Percentiles rank a stretch among this genome's conserved stretches.
phyloP scores from a whole-genome alignment of 1,140 invertebrate species.

The Himalopsyche phryganea region DNA sequence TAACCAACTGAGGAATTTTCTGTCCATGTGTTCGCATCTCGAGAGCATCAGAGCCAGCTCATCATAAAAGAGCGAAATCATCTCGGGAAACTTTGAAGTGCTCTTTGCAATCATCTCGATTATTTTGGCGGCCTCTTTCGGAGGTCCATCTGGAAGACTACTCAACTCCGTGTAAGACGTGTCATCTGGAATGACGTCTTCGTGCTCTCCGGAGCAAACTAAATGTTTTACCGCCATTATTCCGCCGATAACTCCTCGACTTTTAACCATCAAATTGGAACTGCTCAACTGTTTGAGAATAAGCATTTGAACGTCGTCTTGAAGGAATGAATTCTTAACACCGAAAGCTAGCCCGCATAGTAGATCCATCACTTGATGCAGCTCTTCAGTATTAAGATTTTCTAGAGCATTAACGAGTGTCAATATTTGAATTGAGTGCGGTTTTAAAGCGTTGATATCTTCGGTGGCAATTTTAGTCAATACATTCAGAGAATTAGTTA shows the following conservation, averaged over 20 bases:
- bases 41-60: constrained; percentile 61
- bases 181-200: constrained; percentile 34
- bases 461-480: constrained; percentile 44
- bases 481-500: constrained; percentile 42
- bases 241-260: constrained; percentile 47
- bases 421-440: constrained; percentile 47
- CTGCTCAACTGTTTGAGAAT: constrained; percentile 48
- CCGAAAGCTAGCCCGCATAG: constrained; percentile 47
- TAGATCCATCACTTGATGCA: constrained; percentile 47
- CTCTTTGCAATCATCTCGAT: constrained; percentile 45
- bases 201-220: constrained; percentile 35
- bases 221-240: constrained; percentile 49
- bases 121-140: constrained; percentile 46
- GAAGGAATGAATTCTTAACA: constrained; percentile 45
- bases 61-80: constrained; percentile 69
- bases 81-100: constrained; percentile 49
- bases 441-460: constrained; percentile 44
- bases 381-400: constrained; percentile 42
- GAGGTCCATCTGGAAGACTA: constrained; percentile 41
- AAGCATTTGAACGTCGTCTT: constrained; percentile 49
- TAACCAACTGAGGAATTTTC: constrained; percentile 59
- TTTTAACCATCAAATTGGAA: constrained; percentile 43
- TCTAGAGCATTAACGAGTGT: constrained; percentile 45
- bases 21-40: constrained; percentile 51
- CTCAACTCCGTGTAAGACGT: constrained; percentile 39